These are phyloP conservation scores for Hiodon tergisus DNA, from an alignment of 2,113 vertebrate species.

Conservation along the genomic window DNA sequence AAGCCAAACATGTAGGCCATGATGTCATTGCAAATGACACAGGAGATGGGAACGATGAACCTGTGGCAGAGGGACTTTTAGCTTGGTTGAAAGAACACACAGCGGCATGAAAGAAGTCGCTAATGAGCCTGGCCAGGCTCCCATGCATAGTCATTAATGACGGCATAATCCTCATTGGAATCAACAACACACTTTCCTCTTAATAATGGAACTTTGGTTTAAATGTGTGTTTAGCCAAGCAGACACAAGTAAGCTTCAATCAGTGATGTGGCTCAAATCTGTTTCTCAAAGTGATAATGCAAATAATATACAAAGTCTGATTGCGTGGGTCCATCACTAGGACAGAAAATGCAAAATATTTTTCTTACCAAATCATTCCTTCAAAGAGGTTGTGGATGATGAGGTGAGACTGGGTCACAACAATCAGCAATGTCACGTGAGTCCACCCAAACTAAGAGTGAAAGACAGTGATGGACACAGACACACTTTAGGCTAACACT, in stretches of 20 bases:
- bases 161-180: no score
- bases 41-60: constrained; percentile 98
- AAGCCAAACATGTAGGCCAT: constrained; percentile 99
- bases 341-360: neutral
- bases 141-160: no score
- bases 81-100: no score
- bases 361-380: constrained; percentile 93
- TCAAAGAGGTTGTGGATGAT: constrained; percentile 98
- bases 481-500: neutral
- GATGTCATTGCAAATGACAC: constrained; percentile 98
- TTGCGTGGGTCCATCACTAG: neutral
- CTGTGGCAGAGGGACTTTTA: constrained; percentile 47
- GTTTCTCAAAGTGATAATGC: no score
- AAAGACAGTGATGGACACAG: constrained; percentile 1
- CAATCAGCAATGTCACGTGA: constrained; percentile 90
- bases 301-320: no score
- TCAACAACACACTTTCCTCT: no score
- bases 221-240: no score
- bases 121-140: no score
- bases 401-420: constrained; percentile 96
- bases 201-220: no score
- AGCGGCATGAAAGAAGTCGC: neutral
- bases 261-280: no score
- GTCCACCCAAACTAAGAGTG: constrained; percentile 89
- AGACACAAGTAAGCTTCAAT: no score